Percentiles rank a stretch among this genome's conserved stretches.
These are phyloP conservation scores for Nebria ingens DNA, from an alignment of 1,140 invertebrate species.

Conservation along the genomic window DNA sequence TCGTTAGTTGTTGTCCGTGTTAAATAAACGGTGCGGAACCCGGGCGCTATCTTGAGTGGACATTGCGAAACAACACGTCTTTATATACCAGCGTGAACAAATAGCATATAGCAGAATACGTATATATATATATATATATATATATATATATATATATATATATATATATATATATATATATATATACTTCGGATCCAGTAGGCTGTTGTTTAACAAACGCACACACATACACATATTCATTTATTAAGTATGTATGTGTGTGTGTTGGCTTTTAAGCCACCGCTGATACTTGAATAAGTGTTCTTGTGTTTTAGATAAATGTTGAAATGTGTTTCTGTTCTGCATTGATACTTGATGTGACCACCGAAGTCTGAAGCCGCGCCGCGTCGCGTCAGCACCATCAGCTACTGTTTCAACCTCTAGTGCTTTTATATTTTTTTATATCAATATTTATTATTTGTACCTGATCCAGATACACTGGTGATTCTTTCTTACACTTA, in stretches of 20 bases:
- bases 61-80: neutral
- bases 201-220: neutral
- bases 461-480: no score
- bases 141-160: no score
- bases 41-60: neutral
- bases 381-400: no score
- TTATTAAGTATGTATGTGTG: neutral
- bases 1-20: neutral
- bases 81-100: neutral
- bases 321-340: neutral
- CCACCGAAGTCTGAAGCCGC: no score
- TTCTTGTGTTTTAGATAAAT: neutral
- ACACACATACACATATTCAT: neutral
- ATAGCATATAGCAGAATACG: neutral
- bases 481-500: no score
- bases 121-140: no score
- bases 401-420: no score
- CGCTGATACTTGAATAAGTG: neutral
- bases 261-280: neutral
- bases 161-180: no score
- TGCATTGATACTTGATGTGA: no score
- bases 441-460: no score
- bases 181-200: no score
- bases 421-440: no score
- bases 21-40: neutral